Percentiles rank a stretch among this genome's conserved stretches.
Conservation (phyloP, 2,888 invertebrate genomes). For the Eulithis prunata region DNA sequence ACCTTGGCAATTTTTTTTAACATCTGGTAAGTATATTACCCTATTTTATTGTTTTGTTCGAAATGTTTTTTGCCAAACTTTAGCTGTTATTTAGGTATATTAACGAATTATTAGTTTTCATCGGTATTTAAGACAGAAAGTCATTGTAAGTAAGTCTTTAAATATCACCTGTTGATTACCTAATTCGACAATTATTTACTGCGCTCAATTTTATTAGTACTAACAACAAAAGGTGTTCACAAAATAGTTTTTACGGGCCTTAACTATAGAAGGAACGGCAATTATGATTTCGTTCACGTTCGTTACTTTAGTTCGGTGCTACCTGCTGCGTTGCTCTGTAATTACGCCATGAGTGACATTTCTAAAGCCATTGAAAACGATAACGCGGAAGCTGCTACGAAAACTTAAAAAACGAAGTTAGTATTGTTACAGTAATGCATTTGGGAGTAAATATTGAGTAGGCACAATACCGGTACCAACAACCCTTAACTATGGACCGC, state of each 20-base stretch:
- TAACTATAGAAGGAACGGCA: constrained; percentile 68
- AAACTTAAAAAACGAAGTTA: constrained; percentile 82
- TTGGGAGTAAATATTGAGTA: constrained; percentile 84
- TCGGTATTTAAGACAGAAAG: no score
- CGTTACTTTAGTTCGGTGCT: constrained; percentile 64
- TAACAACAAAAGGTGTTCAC: constrained; percentile 60
- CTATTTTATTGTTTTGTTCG: no score
- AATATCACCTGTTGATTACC: constrained; percentile 20
- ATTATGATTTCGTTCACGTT: constrained; percentile 69
- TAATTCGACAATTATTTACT: constrained; percentile 44
- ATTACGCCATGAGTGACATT: constrained; percentile 80
- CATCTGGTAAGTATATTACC: no score
- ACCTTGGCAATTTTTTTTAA: no score
- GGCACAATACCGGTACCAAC: constrained; percentile 76
- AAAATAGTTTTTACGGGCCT: constrained; percentile 57
- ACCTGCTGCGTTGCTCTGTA: constrained; percentile 80
- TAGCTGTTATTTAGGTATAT: no score
- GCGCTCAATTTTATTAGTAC: constrained; percentile 53
- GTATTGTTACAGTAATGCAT: constrained; percentile 83
- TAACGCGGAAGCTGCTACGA: constrained; percentile 82
- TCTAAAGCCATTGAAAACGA: constrained; percentile 80
- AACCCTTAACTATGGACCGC: constrained; percentile 81
- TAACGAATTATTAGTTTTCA: no score
- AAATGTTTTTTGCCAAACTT: no score
- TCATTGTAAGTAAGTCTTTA: no score